Conservation (phyloP, 2,113 vertebrate genomes). For the Lamprologus speciosus region DNA sequence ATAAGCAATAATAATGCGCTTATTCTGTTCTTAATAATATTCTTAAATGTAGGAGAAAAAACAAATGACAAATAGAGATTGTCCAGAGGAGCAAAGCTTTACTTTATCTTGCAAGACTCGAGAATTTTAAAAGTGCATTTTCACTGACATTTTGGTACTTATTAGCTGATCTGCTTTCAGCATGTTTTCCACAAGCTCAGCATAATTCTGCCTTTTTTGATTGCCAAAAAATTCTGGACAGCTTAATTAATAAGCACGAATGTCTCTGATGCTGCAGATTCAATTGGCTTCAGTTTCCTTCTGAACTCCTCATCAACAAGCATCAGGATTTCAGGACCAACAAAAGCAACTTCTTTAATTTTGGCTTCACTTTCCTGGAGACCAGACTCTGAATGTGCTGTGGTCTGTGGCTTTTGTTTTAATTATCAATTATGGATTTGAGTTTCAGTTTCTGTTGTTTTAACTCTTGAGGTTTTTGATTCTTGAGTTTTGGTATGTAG, state of each 20-base stretch:
- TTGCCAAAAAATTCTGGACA: background rate
- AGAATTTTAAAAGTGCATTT: background rate
- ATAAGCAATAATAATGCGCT: background rate
- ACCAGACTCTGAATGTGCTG: background rate
- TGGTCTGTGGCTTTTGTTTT: background rate
- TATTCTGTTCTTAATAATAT: background rate
- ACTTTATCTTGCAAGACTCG: background rate
- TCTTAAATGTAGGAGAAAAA: background rate
- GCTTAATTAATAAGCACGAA: background rate
- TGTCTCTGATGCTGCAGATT: background rate
- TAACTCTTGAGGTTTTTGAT: background rate
- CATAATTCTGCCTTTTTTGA: background rate
- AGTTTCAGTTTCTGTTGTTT: background rate
- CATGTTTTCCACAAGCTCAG: background rate
- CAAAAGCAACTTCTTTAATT: background rate
- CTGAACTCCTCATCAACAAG: background rate
- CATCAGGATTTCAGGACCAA: background rate
- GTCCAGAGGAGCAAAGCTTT: background rate
- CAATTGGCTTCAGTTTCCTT: background rate
- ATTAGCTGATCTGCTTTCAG: background rate
- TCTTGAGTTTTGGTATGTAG: background rate
- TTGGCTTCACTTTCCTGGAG: background rate
- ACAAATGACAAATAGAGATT: background rate
- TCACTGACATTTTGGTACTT: background rate
- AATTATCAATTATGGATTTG: background rate